A percentile compares a stretch with the other conserved stretches of the same genome.
phyloP scores from a whole-genome alignment of 2,797 vertebrate genomes.

The Eulemur mongoz region DNA sequence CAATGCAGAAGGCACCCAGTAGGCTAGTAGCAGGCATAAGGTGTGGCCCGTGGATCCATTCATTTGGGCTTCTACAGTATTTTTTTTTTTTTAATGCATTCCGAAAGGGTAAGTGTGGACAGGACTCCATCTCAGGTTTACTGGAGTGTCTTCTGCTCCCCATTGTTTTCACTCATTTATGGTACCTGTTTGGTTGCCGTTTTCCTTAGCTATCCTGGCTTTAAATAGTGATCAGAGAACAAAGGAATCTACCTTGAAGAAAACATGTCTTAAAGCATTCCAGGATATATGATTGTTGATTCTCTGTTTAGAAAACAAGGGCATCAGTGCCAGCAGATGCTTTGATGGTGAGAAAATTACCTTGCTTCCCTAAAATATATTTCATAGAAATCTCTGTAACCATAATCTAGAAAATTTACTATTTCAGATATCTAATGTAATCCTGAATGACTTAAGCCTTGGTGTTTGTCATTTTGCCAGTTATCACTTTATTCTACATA shows the following conservation, averaged over 20 bases:
- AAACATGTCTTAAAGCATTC: neutral
- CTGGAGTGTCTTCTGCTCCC: neutral
- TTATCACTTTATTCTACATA: conserved; percentile 40
- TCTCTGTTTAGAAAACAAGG: conserved; percentile 43
- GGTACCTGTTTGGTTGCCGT: neutral
- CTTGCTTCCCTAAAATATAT: neutral
- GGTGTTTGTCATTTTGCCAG: conserved; percentile 5
- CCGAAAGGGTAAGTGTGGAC: neutral
- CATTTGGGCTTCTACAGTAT: neutral
- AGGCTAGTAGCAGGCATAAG: neutral
- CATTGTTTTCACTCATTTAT: neutral
- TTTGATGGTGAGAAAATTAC: conserved; percentile 21
- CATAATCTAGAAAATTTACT: neutral
- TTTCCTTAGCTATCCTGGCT: neutral
- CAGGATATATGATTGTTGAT: neutral
- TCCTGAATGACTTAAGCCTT: conserved; percentile 8
- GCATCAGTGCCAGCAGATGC: neutral
- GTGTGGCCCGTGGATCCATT: neutral
- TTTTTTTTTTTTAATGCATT: neutral
- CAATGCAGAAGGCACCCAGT: neutral
- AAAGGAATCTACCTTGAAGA: neutral
- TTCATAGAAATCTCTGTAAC: neutral
- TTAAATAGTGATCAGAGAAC: neutral
- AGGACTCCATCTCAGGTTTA: neutral
- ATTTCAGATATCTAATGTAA: conserved; percentile 27